A percentile compares a stretch with the other conserved stretches of the same genome.
phyloP scores from a whole-genome alignment of 1,140 invertebrate species.

The Dinoponera quadriceps region DNA sequence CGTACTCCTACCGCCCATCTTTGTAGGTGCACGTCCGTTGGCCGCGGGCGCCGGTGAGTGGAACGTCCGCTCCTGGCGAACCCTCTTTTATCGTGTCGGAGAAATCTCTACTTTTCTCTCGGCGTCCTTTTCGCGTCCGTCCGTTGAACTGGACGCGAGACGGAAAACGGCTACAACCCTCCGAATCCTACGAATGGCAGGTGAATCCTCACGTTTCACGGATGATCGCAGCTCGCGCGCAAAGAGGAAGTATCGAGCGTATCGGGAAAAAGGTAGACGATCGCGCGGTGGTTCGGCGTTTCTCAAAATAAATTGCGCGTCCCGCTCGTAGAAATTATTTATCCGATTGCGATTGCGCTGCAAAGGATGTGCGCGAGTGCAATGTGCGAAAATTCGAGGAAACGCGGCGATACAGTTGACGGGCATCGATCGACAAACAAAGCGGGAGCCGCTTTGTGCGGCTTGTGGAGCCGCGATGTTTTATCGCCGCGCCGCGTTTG shows the following conservation, averaged over 20 bases:
- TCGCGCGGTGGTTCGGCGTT: no score
- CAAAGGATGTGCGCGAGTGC: no score
- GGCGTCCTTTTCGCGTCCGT: background rate
- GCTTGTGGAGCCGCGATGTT: constrained; percentile 2
- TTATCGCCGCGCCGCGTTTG: constrained; percentile 3
- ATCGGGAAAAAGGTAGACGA: no score
- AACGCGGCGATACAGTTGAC: no score
- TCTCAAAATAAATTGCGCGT: no score
- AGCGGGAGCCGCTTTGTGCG: constrained; percentile 4
- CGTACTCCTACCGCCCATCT: no score
- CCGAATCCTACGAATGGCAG: background rate
- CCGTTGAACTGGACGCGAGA: constrained; percentile 5
- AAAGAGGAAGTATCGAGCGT: no score
- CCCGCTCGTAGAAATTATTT: no score
- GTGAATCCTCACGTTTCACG: background rate
- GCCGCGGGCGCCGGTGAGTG: background rate
- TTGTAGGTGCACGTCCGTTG: no score
- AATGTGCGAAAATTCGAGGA: background rate
- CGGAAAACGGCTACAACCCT: background rate
- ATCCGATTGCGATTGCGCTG: no score
- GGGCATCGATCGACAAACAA: constrained; percentile 23
- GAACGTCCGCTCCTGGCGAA: background rate
- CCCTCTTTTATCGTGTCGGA: background rate
- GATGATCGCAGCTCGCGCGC: background rate
- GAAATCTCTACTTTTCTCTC: background rate